Base-by-base conservation (phyloP, 30 jellyfish, hydroid and myxozoan species). In the Turritopsis rubra region DNA sequence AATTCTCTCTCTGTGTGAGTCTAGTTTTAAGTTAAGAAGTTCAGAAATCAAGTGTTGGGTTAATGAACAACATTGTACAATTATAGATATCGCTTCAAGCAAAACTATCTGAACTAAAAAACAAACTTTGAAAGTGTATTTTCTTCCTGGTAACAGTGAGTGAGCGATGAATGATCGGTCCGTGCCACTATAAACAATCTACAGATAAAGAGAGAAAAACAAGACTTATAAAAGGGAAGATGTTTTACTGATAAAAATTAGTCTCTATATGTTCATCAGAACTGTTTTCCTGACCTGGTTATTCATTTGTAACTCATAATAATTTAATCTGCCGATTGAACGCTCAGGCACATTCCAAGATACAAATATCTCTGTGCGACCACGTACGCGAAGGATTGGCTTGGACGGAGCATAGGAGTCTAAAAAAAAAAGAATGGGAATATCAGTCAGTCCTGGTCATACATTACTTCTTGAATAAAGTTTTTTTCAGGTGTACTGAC, bases 261-360 rank as follows among this genome's bases (percentile, higher is more conserved):
- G n/a, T n/a, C n/a, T n/a, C n/a, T n/a, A n/a, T n/a, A n/a, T n/a
- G n/a, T n/a, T n/a, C n/a, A 41, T 41, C 13, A 41, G 60, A 41
- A 41, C 60, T 41, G 66, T 31, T 60, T 65, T 29, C 16, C 71
- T 19, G 52, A 90, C 97, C 95, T 86, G 89, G 71, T 86, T 89
- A 86, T 90, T 88, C 93, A 85, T 88, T 21, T 70, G 70, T 16
- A 85, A 88, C 73, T 90, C 95, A 78, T 90, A 90, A 72, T 75
- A 90, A 72, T 90, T 90, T 25, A 90, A 72, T 68, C 97, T 82
- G 25, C 97, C 97, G 29, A 90, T 90, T 0, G 95, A 95, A 30
- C 79, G 83, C 54, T 85, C 87, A 24, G 97, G 97, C 8, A 95
- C 89, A 53, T 90, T 85, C 97, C 97, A 90, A 31, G 84, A 87